Evolutionary conservation across 2,113 vertebrate genomes (phyloP).

Genomic region (human (Homo sapiens)): DNA sequence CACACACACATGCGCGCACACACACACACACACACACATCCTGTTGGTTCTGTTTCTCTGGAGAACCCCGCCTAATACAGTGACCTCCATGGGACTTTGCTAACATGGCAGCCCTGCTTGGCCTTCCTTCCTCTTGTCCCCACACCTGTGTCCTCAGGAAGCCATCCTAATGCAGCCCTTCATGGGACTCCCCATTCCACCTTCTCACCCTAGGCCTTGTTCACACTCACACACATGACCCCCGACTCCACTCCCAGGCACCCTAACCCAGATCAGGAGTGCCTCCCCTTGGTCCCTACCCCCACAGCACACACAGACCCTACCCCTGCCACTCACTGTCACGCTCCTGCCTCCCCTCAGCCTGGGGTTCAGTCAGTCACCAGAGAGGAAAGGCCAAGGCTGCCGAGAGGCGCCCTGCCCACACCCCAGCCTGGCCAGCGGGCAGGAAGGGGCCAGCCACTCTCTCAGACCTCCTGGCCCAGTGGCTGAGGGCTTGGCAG

Average conservation of each 20-base stretch:
- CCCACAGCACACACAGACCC: neutral
- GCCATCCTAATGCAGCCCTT: neutral
- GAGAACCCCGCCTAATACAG: neutral
- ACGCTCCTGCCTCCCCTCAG: neutral
- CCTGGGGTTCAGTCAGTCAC: neutral
- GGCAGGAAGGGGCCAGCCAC: neutral
- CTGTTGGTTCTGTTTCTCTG: neutral
- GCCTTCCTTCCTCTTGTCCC: too few relatives aligned
- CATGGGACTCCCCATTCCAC: neutral
- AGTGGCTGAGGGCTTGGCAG: neutral
- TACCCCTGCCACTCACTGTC: neutral
- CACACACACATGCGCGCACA: neutral
- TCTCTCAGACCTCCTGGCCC: neutral
- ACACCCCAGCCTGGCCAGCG: neutral
- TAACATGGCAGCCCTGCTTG: neutral
- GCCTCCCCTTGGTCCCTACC: neutral
- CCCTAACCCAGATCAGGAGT: neutral
- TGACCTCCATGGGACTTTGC: neutral
- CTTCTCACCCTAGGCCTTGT: neutral
- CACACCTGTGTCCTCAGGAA: neutral
- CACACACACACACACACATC: neutral
- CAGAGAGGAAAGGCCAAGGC: neutral
- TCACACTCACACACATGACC: neutral
- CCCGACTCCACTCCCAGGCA: accelerated
- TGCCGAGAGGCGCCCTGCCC: conserved; percentile 43